These are phyloP conservation scores for Drosophila buzzatii DNA, from an alignment of 2,888 invertebrate genomes.

Conservation along the genomic window DNA sequence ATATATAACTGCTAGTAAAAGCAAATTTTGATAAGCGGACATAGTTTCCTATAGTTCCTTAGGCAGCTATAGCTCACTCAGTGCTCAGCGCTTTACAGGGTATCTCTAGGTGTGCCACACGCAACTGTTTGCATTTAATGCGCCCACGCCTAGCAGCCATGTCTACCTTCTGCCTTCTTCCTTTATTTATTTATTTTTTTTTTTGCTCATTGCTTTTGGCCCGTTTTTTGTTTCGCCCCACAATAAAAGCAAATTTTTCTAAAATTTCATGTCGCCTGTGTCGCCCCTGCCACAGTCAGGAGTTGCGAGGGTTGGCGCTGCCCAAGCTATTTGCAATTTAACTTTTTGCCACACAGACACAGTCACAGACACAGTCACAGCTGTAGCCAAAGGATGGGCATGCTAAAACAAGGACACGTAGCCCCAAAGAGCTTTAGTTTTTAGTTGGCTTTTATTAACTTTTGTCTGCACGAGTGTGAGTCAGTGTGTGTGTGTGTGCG, in stretches of 20 bases:
- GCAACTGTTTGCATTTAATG: constrained; percentile 47
- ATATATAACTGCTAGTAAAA: too few species aligned
- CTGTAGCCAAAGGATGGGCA: constrained; percentile 35
- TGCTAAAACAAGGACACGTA: constrained; percentile 69
- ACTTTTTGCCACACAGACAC: constrained; percentile 56
- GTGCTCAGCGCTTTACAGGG: neutral
- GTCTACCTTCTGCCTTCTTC: constrained; percentile 12
- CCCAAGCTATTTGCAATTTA: constrained; percentile 78
- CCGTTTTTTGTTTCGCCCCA: constrained; percentile 64
- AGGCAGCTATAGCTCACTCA: too few species aligned
- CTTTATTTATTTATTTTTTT: neutral
- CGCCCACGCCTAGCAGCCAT: constrained; percentile 37
- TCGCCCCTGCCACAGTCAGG: neutral
- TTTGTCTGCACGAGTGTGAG: constrained; percentile 50
- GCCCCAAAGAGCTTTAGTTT: constrained; percentile 69
- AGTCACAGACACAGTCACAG: constrained; percentile 6
- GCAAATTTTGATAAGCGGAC: too few species aligned
- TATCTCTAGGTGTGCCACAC: neutral
- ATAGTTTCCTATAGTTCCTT: too few species aligned
- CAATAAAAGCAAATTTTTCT: constrained; percentile 78
- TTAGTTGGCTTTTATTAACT: constrained; percentile 78
- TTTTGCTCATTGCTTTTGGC: constrained; percentile 33
- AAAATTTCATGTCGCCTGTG: constrained; percentile 71
- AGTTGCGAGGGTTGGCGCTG: constrained; percentile 12
- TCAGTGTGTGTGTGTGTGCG: constrained; percentile 15